These are phyloP conservation scores for Drosophila punjabiensis DNA, from an alignment of 1,140 invertebrate genomes.

Conservation along the genomic window DNA sequence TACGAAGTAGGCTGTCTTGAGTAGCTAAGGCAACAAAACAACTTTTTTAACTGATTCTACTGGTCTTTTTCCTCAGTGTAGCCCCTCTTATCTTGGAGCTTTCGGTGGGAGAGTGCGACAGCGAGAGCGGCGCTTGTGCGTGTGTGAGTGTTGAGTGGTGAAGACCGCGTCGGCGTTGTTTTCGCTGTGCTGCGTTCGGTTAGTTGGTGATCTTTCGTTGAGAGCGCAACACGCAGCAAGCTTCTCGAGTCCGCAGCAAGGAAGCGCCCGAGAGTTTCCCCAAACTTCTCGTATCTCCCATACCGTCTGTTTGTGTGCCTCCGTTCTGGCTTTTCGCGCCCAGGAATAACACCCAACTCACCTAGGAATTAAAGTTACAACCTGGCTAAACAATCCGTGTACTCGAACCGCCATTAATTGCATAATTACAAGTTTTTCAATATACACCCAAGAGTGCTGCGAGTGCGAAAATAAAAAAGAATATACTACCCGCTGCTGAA, in stretches of 20 bases:
- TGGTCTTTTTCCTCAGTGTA: constrained; percentile 18
- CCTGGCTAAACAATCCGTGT: not conserved
- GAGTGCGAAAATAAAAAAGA: constrained; percentile 43
- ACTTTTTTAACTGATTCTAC: not conserved
- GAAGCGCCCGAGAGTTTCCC: constrained; percentile 31
- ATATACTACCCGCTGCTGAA: constrained; percentile 42
- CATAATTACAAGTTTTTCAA: constrained; percentile 55
- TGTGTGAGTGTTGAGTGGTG: constrained; percentile 55
- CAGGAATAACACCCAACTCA: constrained; percentile 12
- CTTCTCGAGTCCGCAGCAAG: constrained; percentile 21
- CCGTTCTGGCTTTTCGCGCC: constrained; percentile 21
- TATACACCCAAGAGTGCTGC: constrained; percentile 32
- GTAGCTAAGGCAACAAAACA: too few species aligned
- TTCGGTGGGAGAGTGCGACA: constrained; percentile 39
- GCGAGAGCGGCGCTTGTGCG: constrained; percentile 19
- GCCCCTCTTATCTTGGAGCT: constrained; percentile 50
- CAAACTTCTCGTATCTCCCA: constrained; percentile 46
- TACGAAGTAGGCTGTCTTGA: not conserved
- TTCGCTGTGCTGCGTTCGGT: constrained; percentile 38
- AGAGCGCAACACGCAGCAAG: constrained; percentile 66
- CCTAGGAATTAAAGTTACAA: not conserved
- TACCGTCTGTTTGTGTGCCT: constrained; percentile 29
- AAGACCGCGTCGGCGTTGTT: constrained; percentile 43
- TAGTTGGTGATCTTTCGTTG: constrained; percentile 71
- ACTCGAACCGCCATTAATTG: constrained; percentile 31